Percentiles rank a stretch among this genome's conserved stretches.
Conservation (phyloP, 2,888 invertebrate species). For the Apodemia zela region DNA sequence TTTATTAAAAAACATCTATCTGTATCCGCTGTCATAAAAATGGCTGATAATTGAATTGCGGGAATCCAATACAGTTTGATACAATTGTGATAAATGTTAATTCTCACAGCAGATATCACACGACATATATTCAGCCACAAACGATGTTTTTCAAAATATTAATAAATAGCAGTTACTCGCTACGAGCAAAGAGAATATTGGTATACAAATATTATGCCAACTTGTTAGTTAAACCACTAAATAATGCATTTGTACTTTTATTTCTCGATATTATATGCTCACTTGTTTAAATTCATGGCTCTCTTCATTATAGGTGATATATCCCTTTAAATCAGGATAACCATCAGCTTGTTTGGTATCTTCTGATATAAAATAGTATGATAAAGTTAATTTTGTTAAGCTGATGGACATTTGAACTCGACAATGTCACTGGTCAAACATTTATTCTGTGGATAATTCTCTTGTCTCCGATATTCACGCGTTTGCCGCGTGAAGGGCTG, state of each 20-base stretch:
- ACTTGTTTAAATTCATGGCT: too few species aligned
- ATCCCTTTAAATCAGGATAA: too few species aligned
- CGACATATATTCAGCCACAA: too few species aligned
- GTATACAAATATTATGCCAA: too few species aligned
- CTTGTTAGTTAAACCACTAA: too few species aligned
- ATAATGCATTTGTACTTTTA: too few species aligned
- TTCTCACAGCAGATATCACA: not conserved
- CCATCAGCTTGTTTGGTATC: too few species aligned
- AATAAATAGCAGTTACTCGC: too few species aligned
- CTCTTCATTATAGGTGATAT: too few species aligned
- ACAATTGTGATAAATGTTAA: not conserved
- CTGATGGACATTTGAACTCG: not conserved
- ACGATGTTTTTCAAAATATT: too few species aligned
- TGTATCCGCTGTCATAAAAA: constrained; percentile 29
- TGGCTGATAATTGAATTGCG: constrained; percentile 11
- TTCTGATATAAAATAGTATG: not conserved
- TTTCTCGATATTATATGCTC: too few species aligned
- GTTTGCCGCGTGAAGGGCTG: not conserved
- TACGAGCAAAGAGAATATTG: too few species aligned
- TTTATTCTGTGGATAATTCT: not conserved
- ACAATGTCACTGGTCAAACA: not conserved
- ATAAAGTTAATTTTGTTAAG: not conserved
- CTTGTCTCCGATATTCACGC: constrained; percentile 7
- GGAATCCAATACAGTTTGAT: not conserved
- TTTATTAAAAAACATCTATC: constrained; percentile 67